Evolutionary conservation across 2,797 vertebrate species (phyloP).

Genomic region (Apogon talboti): DNA sequence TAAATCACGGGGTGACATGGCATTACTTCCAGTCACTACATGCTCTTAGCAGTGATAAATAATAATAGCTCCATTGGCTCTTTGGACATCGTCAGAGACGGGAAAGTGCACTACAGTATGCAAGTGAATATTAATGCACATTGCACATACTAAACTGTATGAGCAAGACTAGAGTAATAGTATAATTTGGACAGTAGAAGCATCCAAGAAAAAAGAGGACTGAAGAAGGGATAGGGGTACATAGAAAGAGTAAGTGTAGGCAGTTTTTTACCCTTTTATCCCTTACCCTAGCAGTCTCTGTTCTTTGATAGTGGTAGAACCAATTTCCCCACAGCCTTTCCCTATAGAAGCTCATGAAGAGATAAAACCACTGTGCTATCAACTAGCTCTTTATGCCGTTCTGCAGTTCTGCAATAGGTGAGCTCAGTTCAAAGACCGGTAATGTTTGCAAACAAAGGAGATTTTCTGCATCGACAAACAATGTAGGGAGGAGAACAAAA

Average conservation of each 20-base stretch:
- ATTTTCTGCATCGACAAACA: conserved; percentile 43
- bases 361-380: conserved; percentile 78
- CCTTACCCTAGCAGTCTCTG: conserved; percentile 65
- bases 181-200: conserved; percentile 17
- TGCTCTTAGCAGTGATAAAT: conserved; percentile 35
- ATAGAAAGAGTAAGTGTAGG: conserved; percentile 58
- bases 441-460: conserved; percentile 46
- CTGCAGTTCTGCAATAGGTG: conserved; percentile 60
- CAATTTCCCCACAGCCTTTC: conserved; percentile 79
- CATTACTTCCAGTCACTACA: conserved; percentile 47
- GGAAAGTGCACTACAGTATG: conserved; percentile 13
- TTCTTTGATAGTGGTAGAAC: conserved; percentile 78
- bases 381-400: conserved; percentile 71
- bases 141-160: neutral
- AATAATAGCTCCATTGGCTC: conserved; percentile 31
- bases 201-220: conserved; percentile 17
- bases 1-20: conserved; percentile 48
- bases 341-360: conserved; percentile 80
- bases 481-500: conserved; percentile 19
- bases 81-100: conserved; percentile 17
- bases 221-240: conserved; percentile 29
- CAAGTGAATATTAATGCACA: conserved; percentile 22
- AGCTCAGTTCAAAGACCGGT: conserved; percentile 56
- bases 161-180: neutral
- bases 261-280: conserved; percentile 58